Percentiles rank a stretch among this genome's conserved stretches.
These are phyloP conservation scores for Sinohyriopsis cumingii DNA, from an alignment of 2,888 invertebrate species.

Conservation along the genomic window DNA sequence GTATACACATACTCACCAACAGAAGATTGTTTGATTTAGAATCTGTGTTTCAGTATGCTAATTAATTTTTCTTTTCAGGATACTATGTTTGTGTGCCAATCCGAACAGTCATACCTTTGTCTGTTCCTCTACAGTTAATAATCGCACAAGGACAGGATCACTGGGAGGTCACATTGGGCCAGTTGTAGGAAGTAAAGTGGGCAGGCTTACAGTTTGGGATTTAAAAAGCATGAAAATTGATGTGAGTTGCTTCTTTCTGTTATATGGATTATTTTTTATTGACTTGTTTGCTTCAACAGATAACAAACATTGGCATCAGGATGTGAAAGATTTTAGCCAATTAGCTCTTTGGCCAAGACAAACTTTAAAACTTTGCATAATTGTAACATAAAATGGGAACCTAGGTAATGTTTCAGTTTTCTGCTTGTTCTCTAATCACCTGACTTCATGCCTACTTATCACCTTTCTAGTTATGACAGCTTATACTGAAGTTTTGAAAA, in stretches of 20 bases:
- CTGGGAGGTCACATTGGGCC: conserved; percentile 27
- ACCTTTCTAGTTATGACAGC: too few relatives aligned
- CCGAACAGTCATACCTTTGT: conserved; percentile 74
- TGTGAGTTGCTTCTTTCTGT: conserved; percentile 54
- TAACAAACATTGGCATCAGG: neutral
- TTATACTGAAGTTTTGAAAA: too few relatives aligned
- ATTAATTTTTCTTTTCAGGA: conserved; percentile 55
- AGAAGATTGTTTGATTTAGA: too few relatives aligned
- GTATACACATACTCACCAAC: too few relatives aligned
- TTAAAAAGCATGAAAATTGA: conserved; percentile 76
- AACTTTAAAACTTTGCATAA: too few relatives aligned
- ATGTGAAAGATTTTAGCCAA: too few relatives aligned
- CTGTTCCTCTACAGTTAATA: conserved; percentile 63
- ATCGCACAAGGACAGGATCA: conserved; percentile 35
- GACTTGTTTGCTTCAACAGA: neutral
- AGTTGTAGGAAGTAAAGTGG: conserved; percentile 48
- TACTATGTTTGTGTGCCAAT: conserved; percentile 75
- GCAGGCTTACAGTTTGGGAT: conserved; percentile 77
- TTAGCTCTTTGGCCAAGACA: too few relatives aligned
- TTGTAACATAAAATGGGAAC: too few relatives aligned
- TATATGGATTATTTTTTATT: neutral
- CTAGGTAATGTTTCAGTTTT: too few relatives aligned
- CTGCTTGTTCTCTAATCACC: too few relatives aligned
- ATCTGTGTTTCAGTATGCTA: neutral
- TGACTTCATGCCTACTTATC: too few relatives aligned